Evolutionary conservation across 2,888 invertebrate species (phyloP).

Genomic region (Drosophila bunnanda): DNA sequence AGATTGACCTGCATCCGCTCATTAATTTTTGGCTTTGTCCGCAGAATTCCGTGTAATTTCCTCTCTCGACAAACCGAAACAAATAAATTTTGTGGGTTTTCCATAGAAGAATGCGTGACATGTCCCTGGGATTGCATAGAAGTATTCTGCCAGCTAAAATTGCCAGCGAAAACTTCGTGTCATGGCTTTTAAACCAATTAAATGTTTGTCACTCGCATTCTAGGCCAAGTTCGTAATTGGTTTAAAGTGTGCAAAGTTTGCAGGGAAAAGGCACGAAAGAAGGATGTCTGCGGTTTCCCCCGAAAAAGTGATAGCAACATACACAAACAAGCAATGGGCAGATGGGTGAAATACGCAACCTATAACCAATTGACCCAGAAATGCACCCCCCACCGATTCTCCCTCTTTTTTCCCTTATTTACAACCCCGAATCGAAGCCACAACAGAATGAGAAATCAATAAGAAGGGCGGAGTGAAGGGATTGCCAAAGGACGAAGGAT

Average conservation of each 20-base stretch:
- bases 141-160: slow-evolving; percentile 11
- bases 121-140: background rate
- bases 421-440: slow-evolving; percentile 39
- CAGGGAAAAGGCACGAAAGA: too few species aligned
- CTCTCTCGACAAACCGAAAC: slow-evolving; percentile 8
- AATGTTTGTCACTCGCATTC: slow-evolving; percentile 13
- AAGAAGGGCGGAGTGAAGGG: slow-evolving; percentile 2
- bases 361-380: slow-evolving; percentile 46
- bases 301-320: slow-evolving; percentile 2
- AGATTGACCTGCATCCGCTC: slow-evolving; percentile 47
- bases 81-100: slow-evolving; percentile 27
- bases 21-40: slow-evolving; percentile 34
- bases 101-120: background rate
- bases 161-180: slow-evolving; percentile 25
- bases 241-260: slow-evolving; percentile 18
- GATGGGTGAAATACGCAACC: slow-evolving; percentile 3
- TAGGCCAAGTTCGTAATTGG: slow-evolving; percentile 43
- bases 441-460: slow-evolving; percentile 54
- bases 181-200: slow-evolving; percentile 35
- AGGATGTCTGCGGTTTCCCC: slow-evolving; percentile 22
- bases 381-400: slow-evolving; percentile 9
- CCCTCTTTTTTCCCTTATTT: background rate
- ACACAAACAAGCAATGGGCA: slow-evolving; percentile 4
- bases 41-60: slow-evolving; percentile 16
- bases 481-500: slow-evolving; percentile 13